Percentiles rank a stretch among this genome's conserved stretches.
phyloP scores from a whole-genome alignment of 2,888 invertebrate genomes.

The Stenolophus ochropezus region DNA sequence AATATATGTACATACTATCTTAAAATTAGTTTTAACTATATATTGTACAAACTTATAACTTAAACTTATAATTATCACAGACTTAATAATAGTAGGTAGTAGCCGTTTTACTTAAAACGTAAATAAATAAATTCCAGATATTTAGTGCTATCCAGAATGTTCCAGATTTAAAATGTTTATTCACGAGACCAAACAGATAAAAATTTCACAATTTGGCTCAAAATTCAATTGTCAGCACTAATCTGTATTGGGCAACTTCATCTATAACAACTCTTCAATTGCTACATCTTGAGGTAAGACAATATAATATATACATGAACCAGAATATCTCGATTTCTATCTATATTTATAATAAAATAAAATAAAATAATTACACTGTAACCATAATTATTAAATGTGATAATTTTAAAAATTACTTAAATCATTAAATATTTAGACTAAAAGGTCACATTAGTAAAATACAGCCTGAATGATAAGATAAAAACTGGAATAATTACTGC shows the following conservation, averaged over 20 bases:
- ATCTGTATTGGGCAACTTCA: neutral
- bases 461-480: neutral
- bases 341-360: conserved; percentile 3
- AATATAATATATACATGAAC: neutral
- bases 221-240: neutral
- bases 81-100: conserved; percentile 24
- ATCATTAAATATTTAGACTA: neutral
- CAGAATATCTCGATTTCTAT: neutral
- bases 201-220: conserved; percentile 23
- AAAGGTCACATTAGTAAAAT: neutral
- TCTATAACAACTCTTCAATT: neutral
- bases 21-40: conserved; percentile 19
- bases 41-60: conserved; percentile 17
- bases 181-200: conserved; percentile 20
- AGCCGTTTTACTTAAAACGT: conserved; percentile 18
- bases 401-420: neutral
- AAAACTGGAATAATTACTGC: neutral
- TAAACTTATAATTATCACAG: conserved; percentile 28
- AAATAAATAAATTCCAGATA: neutral
- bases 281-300: neutral
- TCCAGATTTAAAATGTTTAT: conserved; percentile 26
- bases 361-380: neutral
- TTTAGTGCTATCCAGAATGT: neutral
- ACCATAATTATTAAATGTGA: neutral
- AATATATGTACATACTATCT: conserved; percentile 34